Percentiles rank a stretch among this genome's conserved stretches.
Conservation (phyloP, 2,797 vertebrate species). For the Telmatherina bonti region DNA sequence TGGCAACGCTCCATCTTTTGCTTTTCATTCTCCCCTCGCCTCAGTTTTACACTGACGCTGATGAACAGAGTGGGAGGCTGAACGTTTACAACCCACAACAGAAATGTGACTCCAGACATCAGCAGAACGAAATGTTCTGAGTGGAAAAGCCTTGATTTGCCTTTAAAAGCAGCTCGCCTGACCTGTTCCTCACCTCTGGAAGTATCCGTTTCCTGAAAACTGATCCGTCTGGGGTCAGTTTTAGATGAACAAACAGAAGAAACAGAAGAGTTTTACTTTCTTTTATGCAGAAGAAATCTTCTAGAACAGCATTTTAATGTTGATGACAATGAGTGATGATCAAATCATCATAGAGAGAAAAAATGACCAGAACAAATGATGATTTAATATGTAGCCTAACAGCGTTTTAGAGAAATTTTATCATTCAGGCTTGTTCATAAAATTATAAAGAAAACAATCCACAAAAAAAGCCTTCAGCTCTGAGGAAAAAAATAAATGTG, state of each 20-base stretch:
- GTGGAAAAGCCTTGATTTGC: slow-evolving; percentile 5
- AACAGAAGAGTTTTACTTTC: too few species aligned
- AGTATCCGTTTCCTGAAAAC: not conserved
- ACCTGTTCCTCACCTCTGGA: not conserved
- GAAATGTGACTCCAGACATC: slow-evolving; percentile 17
- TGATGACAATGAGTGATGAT: not conserved
- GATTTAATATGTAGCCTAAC: slow-evolving; percentile 15
- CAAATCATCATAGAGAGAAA: not conserved
- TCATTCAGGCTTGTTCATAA: slow-evolving; percentile 52
- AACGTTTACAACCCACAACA: slow-evolving; percentile 14
- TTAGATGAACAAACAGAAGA: slow-evolving; percentile 6
- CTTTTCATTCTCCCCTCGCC: not conserved
- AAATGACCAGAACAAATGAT: slow-evolving; percentile 4
- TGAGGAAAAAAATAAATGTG: slow-evolving; percentile 74
- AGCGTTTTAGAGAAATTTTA: slow-evolving; percentile 42
- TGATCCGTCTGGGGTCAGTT: not conserved
- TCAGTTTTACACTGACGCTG: slow-evolving; percentile 11
- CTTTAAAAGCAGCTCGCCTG: not conserved
- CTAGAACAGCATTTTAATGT: not conserved
- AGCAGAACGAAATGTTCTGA: slow-evolving; percentile 15
- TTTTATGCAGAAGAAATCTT: too few species aligned
- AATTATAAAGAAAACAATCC: slow-evolving; percentile 32
- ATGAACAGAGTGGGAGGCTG: slow-evolving; percentile 5
- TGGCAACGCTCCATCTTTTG: not conserved
- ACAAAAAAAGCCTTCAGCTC: slow-evolving; percentile 67